Evolutionary conservation across 2,888 invertebrate species (phyloP).

Genomic region (Ceriagrion tenellum): DNA sequence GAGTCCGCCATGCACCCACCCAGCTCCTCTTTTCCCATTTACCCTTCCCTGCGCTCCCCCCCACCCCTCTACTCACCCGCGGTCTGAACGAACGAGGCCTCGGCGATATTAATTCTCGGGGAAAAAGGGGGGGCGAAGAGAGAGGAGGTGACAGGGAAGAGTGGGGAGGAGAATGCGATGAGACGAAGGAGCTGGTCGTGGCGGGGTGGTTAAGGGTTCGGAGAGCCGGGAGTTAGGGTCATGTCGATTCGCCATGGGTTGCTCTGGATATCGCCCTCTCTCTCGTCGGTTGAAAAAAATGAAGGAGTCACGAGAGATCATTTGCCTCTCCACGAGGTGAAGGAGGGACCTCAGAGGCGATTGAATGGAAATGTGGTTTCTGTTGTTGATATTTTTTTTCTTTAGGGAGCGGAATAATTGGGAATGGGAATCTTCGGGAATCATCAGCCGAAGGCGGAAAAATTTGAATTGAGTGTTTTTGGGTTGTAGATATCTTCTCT

Average conservation of each 20-base stretch:
- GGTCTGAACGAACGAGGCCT: slow-evolving; percentile 36
- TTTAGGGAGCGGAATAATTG: not conserved
- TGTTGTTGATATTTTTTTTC: not conserved
- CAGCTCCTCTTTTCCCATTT: not conserved
- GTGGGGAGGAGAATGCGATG: not conserved
- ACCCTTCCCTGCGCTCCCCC: not conserved
- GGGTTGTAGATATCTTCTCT: not conserved
- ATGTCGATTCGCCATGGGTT: not conserved
- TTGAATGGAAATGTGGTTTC: slow-evolving; percentile 8
- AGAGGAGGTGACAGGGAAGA: not conserved
- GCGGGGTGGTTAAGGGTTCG: not conserved
- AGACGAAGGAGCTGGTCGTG: not conserved
- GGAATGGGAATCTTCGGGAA: not conserved
- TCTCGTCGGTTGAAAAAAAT: not conserved
- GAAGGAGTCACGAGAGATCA: not conserved
- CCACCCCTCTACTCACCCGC: not conserved
- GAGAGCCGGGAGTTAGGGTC: not conserved
- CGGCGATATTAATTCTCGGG: slow-evolving; percentile 55
- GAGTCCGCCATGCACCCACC: not conserved
- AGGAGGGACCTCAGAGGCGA: not conserved
- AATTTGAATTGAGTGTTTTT: not conserved
- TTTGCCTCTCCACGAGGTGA: not conserved
- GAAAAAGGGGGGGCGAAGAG: not conserved
- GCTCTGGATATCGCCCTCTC: not conserved
- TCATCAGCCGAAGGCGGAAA: not conserved